Percentiles rank a stretch among this genome's conserved stretches.
These are phyloP conservation scores for Eueremaeus valkanovi DNA, from an alignment of 2,888 invertebrate genomes.

Conservation along the genomic window DNA sequence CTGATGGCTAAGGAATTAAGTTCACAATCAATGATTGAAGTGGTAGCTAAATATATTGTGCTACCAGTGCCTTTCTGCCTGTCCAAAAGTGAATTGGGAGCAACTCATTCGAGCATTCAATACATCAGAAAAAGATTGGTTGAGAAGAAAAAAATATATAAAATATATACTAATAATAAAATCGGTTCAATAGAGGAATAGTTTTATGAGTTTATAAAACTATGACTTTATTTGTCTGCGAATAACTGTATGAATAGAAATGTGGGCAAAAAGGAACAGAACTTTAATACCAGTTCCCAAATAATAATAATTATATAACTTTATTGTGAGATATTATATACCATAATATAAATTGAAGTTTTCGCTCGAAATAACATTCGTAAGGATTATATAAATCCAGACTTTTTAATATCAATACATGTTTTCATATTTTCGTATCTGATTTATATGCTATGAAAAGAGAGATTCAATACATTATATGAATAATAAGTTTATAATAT, in stretches of 20 bases:
- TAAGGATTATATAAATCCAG: conserved; percentile 1
- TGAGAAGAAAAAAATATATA: conserved; percentile 5
- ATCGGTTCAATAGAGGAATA: background rate
- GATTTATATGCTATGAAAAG: background rate
- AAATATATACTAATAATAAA: background rate
- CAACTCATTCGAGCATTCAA: conserved; percentile 19
- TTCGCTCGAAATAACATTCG: conserved; percentile 1
- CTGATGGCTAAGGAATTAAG: background rate
- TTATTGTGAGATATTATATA: background rate
- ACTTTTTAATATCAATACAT: background rate
- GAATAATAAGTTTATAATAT: background rate
- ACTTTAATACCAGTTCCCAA: background rate
- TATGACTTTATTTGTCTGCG: background rate
- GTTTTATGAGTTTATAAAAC: conserved; percentile 20
- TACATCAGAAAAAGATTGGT: background rate
- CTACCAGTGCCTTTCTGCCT: background rate
- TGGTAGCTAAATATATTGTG: conserved; percentile 9
- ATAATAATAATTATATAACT: background rate
- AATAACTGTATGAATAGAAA: background rate
- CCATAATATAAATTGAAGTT: background rate
- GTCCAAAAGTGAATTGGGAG: background rate
- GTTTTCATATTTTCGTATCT: background rate
- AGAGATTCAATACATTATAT: background rate
- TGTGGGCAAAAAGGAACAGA: background rate
- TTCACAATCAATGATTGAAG: background rate